Evolutionary conservation across 2,797 vertebrate species (phyloP), one percentile per base, ranked within the genome.

Genomic region (Lacerta viridis): DNA sequence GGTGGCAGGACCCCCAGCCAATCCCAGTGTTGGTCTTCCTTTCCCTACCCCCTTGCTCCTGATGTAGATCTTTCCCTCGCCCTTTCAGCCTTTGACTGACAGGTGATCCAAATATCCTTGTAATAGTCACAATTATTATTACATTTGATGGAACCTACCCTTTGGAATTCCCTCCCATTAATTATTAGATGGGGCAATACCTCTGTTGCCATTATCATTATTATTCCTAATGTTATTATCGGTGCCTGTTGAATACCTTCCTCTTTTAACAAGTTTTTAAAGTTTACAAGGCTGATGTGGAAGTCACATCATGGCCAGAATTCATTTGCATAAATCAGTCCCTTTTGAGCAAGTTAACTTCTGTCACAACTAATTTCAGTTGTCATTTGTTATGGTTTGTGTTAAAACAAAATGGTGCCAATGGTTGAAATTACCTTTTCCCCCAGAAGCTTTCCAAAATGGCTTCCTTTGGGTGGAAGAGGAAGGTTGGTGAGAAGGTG

Each of bases 381-480:
- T n/a, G 39, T 83, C 64, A 41, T 78, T 27, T 80, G 10, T 69
- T 78, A 80, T 0, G 5, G 7, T 36, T 15, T 33, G 20, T 50
- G 59, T 46, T 5, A 7, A 77, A 83, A 17, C 2, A 15, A 50
- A 50, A 55, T 8, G 11, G 0, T 68, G 33, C 64, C 83, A 84
- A 25, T 50, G n/a, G 27, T 80, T 68, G 75, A 75, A 75, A 41
- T 13, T 1, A 0, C 64, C 20, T 86, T 84, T 17, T 75, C 4
- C 66, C 39, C 39, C 15, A 64, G 0, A 64, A 86, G 90, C 61
- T 94, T 74, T 91, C 55, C 86, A 97, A 92, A 79, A 99, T 99
- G 99, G 98, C 98, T 81, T 99, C 98, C 3, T 99, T 99, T 93
- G 98, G 98, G 11, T 99, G 99, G 99, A 99, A 99, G 95, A 98